These are phyloP conservation scores for Varecia variegata DNA, from an alignment of 2,797 vertebrate genomes.

Conservation along the genomic window DNA sequence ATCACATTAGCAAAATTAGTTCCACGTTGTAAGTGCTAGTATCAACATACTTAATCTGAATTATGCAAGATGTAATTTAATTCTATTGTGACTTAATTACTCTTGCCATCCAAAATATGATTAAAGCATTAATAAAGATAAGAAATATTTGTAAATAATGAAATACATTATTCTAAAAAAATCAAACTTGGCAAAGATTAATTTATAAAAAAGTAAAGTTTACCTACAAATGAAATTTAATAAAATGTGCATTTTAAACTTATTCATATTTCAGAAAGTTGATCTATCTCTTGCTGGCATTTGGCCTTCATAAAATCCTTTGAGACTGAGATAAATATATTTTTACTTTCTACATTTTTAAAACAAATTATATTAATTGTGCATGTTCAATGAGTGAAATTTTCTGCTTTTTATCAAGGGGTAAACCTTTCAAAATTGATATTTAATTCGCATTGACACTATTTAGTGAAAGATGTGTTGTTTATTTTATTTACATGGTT, in stretches of 20 bases:
- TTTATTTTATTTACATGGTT: slow-evolving; percentile 35
- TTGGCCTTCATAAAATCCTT: slow-evolving; percentile 10
- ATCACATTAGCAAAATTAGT: slow-evolving; percentile 41
- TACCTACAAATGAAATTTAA: slow-evolving; percentile 44
- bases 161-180: slow-evolving; percentile 20
- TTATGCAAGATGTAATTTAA: background rate
- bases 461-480: slow-evolving; percentile 12
- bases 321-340: slow-evolving; percentile 25
- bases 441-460: slow-evolving; percentile 27
- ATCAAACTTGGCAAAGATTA: slow-evolving; percentile 16
- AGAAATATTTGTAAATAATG: background rate
- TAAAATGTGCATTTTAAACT: slow-evolving; percentile 30
- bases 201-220: slow-evolving; percentile 34
- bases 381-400: slow-evolving; percentile 20
- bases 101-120: slow-evolving; percentile 18
- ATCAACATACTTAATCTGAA: slow-evolving; percentile 8
- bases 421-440: background rate
- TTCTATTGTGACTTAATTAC: slow-evolving; percentile 41
- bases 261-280: slow-evolving; percentile 51
- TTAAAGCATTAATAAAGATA: background rate
- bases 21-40: slow-evolving; percentile 28
- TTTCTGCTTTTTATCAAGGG: slow-evolving; percentile 42
- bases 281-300: background rate
- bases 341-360: slow-evolving; percentile 49
- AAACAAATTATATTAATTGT: slow-evolving; percentile 32